Percentiles rank a stretch among this genome's conserved stretches.
These are phyloP conservation scores for Parnassius orleans DNA, from an alignment of 2,888 invertebrate species.

Conservation along the genomic window DNA sequence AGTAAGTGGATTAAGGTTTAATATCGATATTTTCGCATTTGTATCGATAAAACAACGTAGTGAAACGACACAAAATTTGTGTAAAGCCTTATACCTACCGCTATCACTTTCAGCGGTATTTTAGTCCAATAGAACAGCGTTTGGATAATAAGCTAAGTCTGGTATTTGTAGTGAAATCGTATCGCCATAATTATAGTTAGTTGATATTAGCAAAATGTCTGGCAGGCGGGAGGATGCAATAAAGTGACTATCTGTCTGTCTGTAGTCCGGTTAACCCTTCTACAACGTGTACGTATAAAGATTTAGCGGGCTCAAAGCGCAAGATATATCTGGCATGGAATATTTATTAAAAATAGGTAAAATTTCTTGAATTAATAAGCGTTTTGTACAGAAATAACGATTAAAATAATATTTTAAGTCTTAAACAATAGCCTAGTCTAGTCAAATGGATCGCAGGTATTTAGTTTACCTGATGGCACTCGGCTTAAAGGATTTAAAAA, in stretches of 20 bases:
- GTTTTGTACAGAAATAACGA: conserved; percentile 77
- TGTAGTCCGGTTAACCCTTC: conserved; percentile 67
- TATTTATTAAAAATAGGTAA: conserved; percentile 59
- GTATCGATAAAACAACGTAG: conserved; percentile 8
- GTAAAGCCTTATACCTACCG: conserved; percentile 39
- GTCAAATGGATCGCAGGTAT: conserved; percentile 53
- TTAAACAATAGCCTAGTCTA: conserved; percentile 66
- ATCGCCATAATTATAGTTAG: conserved; percentile 69
- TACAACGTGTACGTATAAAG: conserved; percentile 71
- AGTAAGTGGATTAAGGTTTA: neutral
- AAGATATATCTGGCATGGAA: conserved; percentile 35
- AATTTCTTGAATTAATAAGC: conserved; percentile 71
- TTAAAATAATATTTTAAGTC: conserved; percentile 52
- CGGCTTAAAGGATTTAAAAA: conserved; percentile 35
- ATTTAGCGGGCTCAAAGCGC: conserved; percentile 63
- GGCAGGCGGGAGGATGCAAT: conserved; percentile 77
- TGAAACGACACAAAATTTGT: conserved; percentile 11
- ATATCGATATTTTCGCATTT: conserved; percentile 5
- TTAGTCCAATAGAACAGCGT: conserved; percentile 69
- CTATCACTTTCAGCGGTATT: conserved; percentile 40
- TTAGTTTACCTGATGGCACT: conserved; percentile 50
- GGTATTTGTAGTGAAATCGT: conserved; percentile 70
- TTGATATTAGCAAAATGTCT: conserved; percentile 65
- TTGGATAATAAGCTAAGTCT: conserved; percentile 67
- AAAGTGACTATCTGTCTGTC: conserved; percentile 38